Evolutionary conservation across 2,797 vertebrate genomes (phyloP).

Genomic region (Huso huso): DNA sequence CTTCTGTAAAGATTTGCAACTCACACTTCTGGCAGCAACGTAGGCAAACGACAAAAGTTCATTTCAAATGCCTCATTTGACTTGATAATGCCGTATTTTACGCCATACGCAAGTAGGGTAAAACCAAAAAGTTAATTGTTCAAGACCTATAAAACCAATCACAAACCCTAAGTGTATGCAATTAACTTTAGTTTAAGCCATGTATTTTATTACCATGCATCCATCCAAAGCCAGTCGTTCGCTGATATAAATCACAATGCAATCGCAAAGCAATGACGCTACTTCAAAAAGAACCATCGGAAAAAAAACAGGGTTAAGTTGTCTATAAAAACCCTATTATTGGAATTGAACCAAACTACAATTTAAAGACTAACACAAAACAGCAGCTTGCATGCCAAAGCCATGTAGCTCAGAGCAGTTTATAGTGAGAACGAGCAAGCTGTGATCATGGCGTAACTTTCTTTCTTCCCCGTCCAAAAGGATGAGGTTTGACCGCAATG

Average conservation of each 20-base stretch:
- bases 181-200: conserved; percentile 32
- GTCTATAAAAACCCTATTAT: conserved; percentile 30
- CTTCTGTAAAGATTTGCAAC: conserved; percentile 53
- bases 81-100: conserved; percentile 23
- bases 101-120: conserved; percentile 24
- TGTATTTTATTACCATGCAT: conserved; percentile 29
- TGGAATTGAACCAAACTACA: too few relatives aligned
- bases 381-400: conserved; percentile 19
- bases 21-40: conserved; percentile 61
- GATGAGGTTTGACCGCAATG: conserved; percentile 46
- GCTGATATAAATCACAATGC: conserved; percentile 42
- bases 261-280: conserved; percentile 27
- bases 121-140: conserved; percentile 23
- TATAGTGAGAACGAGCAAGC: conserved; percentile 34
- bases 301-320: conserved; percentile 48
- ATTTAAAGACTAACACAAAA: too few relatives aligned
- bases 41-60: conserved; percentile 61
- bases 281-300: conserved; percentile 15
- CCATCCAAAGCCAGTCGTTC: conserved; percentile 36
- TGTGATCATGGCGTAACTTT: conserved; percentile 29
- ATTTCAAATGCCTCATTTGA: conserved; percentile 54
- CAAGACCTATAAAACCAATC: conserved; percentile 22
- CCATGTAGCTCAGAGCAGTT: conserved; percentile 30
- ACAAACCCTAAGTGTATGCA: conserved; percentile 39
- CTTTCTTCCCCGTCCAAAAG: conserved; percentile 47